phyloP scores from a whole-genome alignment of 2,888 invertebrate species.

The Corbicula japonica region DNA sequence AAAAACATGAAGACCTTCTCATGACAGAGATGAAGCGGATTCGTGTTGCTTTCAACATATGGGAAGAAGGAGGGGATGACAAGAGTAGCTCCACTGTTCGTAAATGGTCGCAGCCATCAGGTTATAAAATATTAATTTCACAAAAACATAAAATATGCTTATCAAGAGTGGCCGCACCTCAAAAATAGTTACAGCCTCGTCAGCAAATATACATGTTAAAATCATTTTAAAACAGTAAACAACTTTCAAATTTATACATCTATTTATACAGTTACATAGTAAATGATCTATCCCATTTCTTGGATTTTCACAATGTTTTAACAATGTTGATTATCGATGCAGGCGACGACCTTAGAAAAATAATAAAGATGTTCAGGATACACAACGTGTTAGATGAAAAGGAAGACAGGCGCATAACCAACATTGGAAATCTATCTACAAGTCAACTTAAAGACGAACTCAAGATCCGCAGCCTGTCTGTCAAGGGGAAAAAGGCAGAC shows the following conservation, averaged over 20 bases:
- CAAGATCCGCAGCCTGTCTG: background rate
- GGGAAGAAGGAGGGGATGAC: conserved; percentile 34
- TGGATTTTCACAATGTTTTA: no score
- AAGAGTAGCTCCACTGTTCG: conserved; percentile 10
- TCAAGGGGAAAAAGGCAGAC: conserved; percentile 5
- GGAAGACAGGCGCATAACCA: background rate
- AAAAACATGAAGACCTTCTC: conserved; percentile 26
- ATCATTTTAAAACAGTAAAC: background rate
- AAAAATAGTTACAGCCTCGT: no score
- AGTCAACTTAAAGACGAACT: background rate
- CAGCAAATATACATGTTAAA: background rate
- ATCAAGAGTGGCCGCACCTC: no score
- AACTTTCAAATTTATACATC: no score
- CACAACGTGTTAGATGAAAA: conserved; percentile 19
- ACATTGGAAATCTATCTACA: background rate
- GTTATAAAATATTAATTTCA: conserved; percentile 3
- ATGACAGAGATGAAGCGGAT: conserved; percentile 16
- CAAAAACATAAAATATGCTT: no score
- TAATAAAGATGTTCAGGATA: conserved; percentile 8
- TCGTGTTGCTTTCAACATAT: conserved; percentile 18
- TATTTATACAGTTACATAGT: no score
- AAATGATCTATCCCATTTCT: no score
- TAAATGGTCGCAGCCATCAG: conserved; percentile 36
- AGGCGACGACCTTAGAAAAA: conserved; percentile 1
- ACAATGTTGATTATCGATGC: background rate